phyloP scores from a whole-genome alignment of 2,888 invertebrate genomes.

The Geotrupes spiniger region DNA sequence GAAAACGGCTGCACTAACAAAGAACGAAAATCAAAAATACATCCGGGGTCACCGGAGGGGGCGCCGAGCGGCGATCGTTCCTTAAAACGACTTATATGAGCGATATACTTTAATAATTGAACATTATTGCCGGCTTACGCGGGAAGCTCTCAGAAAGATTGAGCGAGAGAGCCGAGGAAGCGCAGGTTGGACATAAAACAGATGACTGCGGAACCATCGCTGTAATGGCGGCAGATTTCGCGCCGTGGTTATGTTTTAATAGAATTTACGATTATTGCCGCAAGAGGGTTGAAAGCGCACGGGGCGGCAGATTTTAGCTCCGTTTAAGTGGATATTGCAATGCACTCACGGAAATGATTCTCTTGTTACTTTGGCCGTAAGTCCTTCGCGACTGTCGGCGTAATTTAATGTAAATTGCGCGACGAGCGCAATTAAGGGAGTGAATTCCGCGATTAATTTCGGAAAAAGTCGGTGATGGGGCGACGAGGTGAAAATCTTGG shows the following conservation, averaged over 20 bases:
- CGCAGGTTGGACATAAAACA: constrained; percentile 45
- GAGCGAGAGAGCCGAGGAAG: constrained; percentile 36
- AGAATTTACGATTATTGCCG: constrained; percentile 54
- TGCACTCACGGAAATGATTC: constrained; percentile 47
- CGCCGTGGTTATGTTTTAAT: constrained; percentile 55
- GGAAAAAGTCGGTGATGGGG: too few relatives aligned
- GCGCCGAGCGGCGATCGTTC: constrained; percentile 44
- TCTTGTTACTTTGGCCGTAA: constrained; percentile 18
- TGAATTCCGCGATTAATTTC: too few relatives aligned
- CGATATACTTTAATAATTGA: constrained; percentile 53
- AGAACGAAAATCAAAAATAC: constrained; percentile 46
- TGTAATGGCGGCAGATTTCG: constrained; percentile 54
- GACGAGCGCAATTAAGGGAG: too few relatives aligned
- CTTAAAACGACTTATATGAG: constrained; percentile 51
- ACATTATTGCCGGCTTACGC: constrained; percentile 49
- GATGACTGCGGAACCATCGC: constrained; percentile 49
- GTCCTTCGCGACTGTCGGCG: background rate
- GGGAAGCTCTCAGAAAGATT: constrained; percentile 52
- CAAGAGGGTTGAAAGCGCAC: constrained; percentile 42
- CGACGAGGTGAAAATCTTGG: too few relatives aligned
- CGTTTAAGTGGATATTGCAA: constrained; percentile 46
- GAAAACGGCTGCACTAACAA: constrained; percentile 12
- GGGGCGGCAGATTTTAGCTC: constrained; percentile 45
- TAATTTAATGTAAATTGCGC: background rate
- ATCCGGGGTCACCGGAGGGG: constrained; percentile 37